Percentiles rank a stretch among this genome's conserved stretches.
Conservation (phyloP, 2,888 invertebrate species). For the Acrobasis suavella region DNA sequence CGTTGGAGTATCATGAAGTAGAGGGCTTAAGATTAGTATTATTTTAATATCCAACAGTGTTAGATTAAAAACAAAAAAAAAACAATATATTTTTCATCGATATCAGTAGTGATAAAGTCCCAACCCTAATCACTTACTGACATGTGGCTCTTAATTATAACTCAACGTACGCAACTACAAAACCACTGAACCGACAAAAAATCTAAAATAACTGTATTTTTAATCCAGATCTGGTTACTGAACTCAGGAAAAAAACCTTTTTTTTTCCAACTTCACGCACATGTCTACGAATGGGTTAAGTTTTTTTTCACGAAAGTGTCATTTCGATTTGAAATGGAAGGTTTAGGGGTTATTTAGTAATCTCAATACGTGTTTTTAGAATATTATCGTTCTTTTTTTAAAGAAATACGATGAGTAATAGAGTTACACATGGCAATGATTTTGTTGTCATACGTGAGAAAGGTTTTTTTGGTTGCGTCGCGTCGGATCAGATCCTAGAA, state of each 20-base stretch:
- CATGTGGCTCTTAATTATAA: constrained; percentile 79
- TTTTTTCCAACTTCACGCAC: constrained; percentile 50
- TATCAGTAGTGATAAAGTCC: background rate
- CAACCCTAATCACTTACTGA: constrained; percentile 50
- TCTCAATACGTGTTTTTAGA: constrained; percentile 52
- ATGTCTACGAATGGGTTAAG: constrained; percentile 76
- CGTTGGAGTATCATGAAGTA: too few relatives aligned
- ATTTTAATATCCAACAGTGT: too few relatives aligned
- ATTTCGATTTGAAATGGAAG: constrained; percentile 76
- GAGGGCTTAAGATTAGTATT: too few relatives aligned
- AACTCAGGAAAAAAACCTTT: constrained; percentile 61
- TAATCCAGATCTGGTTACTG: constrained; percentile 78
- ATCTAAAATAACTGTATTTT: constrained; percentile 72
- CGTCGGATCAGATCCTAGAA: constrained; percentile 40
- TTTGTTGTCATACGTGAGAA: constrained; percentile 73
- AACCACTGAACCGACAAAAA: constrained; percentile 72
- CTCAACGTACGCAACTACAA: constrained; percentile 66
- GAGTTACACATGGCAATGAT: constrained; percentile 65
- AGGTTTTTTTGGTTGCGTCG: constrained; percentile 43
- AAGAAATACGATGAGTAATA: constrained; percentile 67
- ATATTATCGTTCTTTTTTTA: constrained; percentile 49
- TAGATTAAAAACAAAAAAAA: too few relatives aligned
- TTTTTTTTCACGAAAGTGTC: constrained; percentile 63
- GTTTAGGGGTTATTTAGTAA: constrained; percentile 75
- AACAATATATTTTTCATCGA: background rate